phyloP scores from a whole-genome alignment of 2,797 vertebrate species.

The Arrhamphus sclerolepis region DNA sequence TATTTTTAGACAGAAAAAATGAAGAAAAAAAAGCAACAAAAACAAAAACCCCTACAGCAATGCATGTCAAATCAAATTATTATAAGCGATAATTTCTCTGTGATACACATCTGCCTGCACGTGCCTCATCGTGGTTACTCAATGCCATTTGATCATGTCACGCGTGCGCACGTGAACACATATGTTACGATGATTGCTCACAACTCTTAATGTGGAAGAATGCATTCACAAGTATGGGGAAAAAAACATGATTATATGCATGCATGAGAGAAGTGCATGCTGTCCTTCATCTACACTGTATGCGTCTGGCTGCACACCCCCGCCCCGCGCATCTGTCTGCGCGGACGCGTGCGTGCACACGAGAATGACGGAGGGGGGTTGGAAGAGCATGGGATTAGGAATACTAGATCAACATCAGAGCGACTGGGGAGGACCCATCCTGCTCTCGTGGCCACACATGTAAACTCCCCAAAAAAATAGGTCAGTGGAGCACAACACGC shows the following conservation, averaged over 20 bases:
- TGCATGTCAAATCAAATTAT: constrained; percentile 50
- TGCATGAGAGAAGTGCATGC: constrained; percentile 9
- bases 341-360: constrained; percentile 33
- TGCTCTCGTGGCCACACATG: constrained; percentile 75
- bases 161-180: constrained; percentile 31
- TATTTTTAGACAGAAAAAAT: constrained; percentile 20
- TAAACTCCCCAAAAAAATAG: constrained; percentile 75
- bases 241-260: constrained; percentile 18
- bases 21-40: constrained; percentile 33
- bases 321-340: constrained; percentile 35
- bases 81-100: constrained; percentile 52
- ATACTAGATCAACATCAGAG: constrained; percentile 76
- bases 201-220: constrained; percentile 24
- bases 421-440: constrained; percentile 67
- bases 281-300: constrained; percentile 32
- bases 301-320: constrained; percentile 57
- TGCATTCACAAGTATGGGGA: constrained; percentile 31
- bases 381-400: constrained; percentile 72
- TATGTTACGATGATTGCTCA: constrained; percentile 40
- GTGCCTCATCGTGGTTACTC: constrained; percentile 29
- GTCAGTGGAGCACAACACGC: constrained; percentile 81
- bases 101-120: constrained; percentile 67
- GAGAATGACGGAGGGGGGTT: constrained; percentile 46
- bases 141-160: constrained; percentile 23
- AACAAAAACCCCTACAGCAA: too few species aligned